Evolutionary conservation across 1,140 invertebrate genomes (phyloP).

Genomic region (Propsilocerus akamusi): DNA sequence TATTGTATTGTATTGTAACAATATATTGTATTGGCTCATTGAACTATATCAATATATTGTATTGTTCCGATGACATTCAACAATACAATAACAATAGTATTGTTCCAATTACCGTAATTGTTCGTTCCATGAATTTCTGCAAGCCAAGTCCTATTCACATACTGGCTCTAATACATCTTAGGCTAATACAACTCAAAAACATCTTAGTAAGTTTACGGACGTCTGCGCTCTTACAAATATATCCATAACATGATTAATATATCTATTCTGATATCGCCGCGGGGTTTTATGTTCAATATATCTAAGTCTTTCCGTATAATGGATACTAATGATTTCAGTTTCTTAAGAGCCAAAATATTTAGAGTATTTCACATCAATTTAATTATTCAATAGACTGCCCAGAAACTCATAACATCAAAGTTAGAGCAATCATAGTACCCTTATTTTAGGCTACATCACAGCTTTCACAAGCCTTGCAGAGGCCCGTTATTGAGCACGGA

Average conservation of each 20-base stretch:
- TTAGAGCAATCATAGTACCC: slow-evolving; percentile 63
- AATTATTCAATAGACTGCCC: slow-evolving; percentile 27
- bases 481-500: slow-evolving; percentile 31
- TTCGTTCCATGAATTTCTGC: slow-evolving; percentile 14
- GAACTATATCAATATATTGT: no score
- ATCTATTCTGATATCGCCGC: slow-evolving; percentile 8
- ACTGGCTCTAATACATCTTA: no score
- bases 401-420: slow-evolving; percentile 59
- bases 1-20: no score
- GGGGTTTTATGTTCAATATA: slow-evolving; percentile 28
- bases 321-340: slow-evolving; percentile 33
- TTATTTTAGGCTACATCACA: slow-evolving; percentile 54
- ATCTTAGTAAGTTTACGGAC: slow-evolving; percentile 19
- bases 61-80: no score
- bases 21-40: no score
- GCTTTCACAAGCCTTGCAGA: slow-evolving; percentile 29
- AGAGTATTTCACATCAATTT: slow-evolving; percentile 8
- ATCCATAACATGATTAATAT: slow-evolving; percentile 20
- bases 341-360: slow-evolving; percentile 35
- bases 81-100: no score
- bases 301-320: slow-evolving; percentile 41
- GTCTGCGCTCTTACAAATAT: slow-evolving; percentile 22
- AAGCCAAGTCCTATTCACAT: slow-evolving; percentile 16
- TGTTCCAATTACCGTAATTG: no score
- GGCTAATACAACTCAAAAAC: no score